Conservation (phyloP, 2,113 vertebrate genomes). For the Cyanistes caeruleus region DNA sequence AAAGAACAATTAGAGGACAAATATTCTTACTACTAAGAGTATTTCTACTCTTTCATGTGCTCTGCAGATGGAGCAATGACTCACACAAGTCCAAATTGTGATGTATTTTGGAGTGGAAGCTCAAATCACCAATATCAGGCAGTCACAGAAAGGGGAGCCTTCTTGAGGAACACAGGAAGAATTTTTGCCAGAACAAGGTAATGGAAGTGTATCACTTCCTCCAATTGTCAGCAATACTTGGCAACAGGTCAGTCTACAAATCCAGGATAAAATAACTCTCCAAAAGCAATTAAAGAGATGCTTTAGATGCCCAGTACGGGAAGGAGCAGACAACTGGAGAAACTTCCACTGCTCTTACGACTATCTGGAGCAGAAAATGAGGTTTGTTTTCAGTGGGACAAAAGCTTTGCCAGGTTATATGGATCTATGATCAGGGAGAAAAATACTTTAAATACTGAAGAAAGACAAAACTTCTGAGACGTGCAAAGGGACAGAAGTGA, state of each 20-base stretch:
- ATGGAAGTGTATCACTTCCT: conserved; percentile 62
- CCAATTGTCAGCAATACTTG: conserved; percentile 44
- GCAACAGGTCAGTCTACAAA: background rate
- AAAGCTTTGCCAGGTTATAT: background rate
- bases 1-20: background rate
- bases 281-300: conserved; percentile 21
- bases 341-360: background rate
- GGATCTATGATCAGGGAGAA: background rate
- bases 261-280: background rate
- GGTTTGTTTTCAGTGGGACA: background rate
- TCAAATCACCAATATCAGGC: background rate
- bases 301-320: background rate
- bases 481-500: background rate
- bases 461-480: background rate
- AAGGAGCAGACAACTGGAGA: background rate
- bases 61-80: background rate
- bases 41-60: background rate
- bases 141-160: background rate
- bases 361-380: conserved; percentile 27
- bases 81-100: background rate
- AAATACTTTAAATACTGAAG: background rate
- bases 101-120: background rate
- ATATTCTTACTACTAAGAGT: background rate
- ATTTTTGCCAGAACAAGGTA: conserved; percentile 24
- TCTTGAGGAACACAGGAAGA: background rate